Conservation (phyloP, 2,888 invertebrate genomes). For the Campoplex capitator region DNA sequence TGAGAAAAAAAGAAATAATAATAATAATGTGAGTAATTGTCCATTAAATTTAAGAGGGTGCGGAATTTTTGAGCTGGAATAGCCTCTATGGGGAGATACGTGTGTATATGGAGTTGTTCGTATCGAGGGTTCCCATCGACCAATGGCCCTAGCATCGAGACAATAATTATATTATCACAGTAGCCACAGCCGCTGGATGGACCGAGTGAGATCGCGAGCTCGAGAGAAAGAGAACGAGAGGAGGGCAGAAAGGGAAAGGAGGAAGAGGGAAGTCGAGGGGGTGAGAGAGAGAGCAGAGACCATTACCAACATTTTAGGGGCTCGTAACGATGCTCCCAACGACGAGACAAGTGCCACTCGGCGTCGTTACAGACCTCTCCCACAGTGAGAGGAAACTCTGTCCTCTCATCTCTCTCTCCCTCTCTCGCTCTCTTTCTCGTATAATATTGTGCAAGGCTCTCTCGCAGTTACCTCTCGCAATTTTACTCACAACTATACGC, state of each 20-base stretch:
- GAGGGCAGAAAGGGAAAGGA: conserved; percentile 18
- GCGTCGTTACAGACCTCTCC: conserved; percentile 64
- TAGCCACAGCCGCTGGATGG: conserved; percentile 60
- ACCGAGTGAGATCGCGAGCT: conserved; percentile 39
- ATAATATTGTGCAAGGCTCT: conserved; percentile 50
- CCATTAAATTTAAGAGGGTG: background rate
- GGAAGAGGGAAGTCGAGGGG: conserved; percentile 34
- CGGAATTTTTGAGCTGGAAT: background rate
- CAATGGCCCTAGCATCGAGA: conserved; percentile 65
- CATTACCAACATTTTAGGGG: conserved; percentile 69
- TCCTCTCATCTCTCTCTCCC: conserved; percentile 40
- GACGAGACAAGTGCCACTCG: conserved; percentile 69
- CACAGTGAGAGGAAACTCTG: conserved; percentile 41
- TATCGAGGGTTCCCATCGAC: conserved; percentile 57
- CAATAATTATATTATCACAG: conserved; percentile 68
- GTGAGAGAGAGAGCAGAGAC: conserved; percentile 61
- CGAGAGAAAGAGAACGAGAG: conserved; percentile 26
- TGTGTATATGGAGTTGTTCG: conserved; percentile 28
- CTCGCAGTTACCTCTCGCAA: conserved; percentile 39
- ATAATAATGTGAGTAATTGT: background rate
- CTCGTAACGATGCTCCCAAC: conserved; percentile 68
- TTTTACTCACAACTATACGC: conserved; percentile 51
- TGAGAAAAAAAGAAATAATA: background rate
- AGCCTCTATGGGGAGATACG: background rate
- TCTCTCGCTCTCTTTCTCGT: conserved; percentile 29